phyloP scores from a whole-genome alignment of 2,888 invertebrate genomes.

The Keiferia lycopersicella region DNA sequence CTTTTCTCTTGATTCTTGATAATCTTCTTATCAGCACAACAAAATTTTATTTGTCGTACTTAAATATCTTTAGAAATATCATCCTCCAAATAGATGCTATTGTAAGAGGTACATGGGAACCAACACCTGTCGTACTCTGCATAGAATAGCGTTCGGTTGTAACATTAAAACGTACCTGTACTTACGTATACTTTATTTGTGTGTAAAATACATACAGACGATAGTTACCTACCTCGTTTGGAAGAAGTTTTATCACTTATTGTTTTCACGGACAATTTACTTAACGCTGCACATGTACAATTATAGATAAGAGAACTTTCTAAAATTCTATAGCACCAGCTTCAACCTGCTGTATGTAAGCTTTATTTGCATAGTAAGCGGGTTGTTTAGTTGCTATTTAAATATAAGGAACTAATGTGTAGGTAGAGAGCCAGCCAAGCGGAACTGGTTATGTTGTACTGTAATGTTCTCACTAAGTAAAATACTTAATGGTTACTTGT shows the following conservation, averaged over 20 bases:
- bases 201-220: slow-evolving; percentile 28
- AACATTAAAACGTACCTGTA: background rate
- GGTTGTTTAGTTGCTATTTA: slow-evolving; percentile 58
- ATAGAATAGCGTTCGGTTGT: slow-evolving; percentile 36
- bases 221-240: slow-evolving; percentile 35
- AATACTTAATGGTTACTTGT: slow-evolving; percentile 38
- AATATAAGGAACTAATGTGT: slow-evolving; percentile 58
- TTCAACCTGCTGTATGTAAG: slow-evolving; percentile 46
- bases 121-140: slow-evolving; percentile 58
- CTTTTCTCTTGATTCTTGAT: slow-evolving; percentile 6
- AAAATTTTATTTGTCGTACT: slow-evolving; percentile 46
- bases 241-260: slow-evolving; percentile 34
- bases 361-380: slow-evolving; percentile 64
- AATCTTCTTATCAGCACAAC: slow-evolving; percentile 54
- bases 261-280: slow-evolving; percentile 33
- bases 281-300: slow-evolving; percentile 28
- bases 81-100: slow-evolving; percentile 50
- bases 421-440: slow-evolving; percentile 51
- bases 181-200: slow-evolving; percentile 11
- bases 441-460: slow-evolving; percentile 51
- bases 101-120: slow-evolving; percentile 61
- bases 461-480: slow-evolving; percentile 45
- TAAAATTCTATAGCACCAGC: slow-evolving; percentile 42
- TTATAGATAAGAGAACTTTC: slow-evolving; percentile 46
- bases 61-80: background rate